Base-by-base conservation (phyloP, 2,888 invertebrate species). In the Camponotus fellah region DNA sequence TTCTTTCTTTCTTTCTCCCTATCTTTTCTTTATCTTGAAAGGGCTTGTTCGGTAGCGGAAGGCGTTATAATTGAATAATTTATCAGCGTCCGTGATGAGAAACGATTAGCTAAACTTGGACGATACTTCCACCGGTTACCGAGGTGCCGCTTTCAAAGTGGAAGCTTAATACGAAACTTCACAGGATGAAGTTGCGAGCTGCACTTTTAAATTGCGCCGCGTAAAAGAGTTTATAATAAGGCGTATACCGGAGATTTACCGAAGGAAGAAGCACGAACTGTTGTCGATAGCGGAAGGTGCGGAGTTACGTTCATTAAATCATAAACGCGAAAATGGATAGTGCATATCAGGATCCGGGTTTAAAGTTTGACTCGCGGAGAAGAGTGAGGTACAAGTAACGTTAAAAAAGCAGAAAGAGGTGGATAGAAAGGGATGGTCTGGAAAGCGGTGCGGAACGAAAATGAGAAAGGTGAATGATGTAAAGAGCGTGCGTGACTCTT, bases 161-260 rank as follows among this genome's bases (percentile, higher is more conserved):
- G 71, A 58, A 81, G 69, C 76, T 85, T 84, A 79, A 85, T 85
- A 85, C 86, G 81, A n/a, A 81, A 66, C 58, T 74, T 84, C 80
- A 34, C 68, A 64, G 46, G 32, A 58, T n/a, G 58, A 66, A 79
- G 43, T 71, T 71, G 79, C 71, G 46, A 68, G 75, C 53, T 71
- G 60, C 84, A 89, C 83, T 91, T 91, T 90, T 83, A 86, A 88
- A 91, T 90, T 86, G 84, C 85, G 53, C 81, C 58, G 56, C 72
- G 84, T 79, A 84, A 89, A 88, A 64, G 86, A 88, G 87, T 87
- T 82, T 84, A 86, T 87, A 88, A 90, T 87, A 86, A 87, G 77
- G 77, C 49, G 77, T 68, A 68, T 17, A 40, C 12, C 26, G 58
- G 65, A 84, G 79, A 87, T 87, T 88, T 84, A 85, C 60, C 76